Percentiles rank a stretch among this genome's conserved stretches.
Evolutionary conservation across 2,888 invertebrate genomes (phyloP).

Genomic region (Rhynchonema sp.): DNA sequence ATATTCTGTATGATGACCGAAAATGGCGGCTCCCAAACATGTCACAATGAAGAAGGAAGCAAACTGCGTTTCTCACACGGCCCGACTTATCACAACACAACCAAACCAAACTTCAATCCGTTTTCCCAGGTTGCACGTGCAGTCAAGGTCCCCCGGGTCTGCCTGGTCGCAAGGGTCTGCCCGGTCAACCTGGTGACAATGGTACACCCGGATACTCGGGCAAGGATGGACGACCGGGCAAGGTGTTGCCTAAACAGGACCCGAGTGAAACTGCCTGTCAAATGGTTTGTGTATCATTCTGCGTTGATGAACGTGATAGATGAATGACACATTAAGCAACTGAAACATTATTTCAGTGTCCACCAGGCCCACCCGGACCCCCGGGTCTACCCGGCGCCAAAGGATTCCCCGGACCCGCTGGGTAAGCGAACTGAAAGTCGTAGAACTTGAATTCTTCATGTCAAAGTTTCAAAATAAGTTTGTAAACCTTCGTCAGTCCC

Average conservation of each 20-base stretch:
- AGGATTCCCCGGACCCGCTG: neutral
- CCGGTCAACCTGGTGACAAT: neutral
- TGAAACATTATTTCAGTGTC: neutral
- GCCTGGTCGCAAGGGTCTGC: neutral
- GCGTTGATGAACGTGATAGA: neutral
- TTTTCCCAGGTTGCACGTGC: neutral
- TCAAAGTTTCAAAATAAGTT: too few species aligned
- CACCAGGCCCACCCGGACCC: neutral
- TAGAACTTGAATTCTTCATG: too few species aligned
- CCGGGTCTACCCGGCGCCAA: neutral
- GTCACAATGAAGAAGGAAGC: too few species aligned
- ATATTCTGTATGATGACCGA: too few species aligned
- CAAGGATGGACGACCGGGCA: neutral
- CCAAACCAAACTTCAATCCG: neutral
- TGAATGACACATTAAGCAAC: neutral
- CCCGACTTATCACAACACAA: neutral
- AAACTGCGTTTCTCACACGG: neutral
- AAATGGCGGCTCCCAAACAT: too few species aligned
- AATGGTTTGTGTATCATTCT: neutral
- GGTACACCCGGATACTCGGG: too few species aligned
- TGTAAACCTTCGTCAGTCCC: neutral
- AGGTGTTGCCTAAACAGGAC: neutral
- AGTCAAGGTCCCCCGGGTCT: neutral
- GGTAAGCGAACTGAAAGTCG: too few species aligned
- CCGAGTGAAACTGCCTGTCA: neutral